Percentiles rank a stretch among this genome's conserved stretches.
phyloP scores from a whole-genome alignment of 64 coral and sea anemone species.

The Astreopora myriophthalma region DNA sequence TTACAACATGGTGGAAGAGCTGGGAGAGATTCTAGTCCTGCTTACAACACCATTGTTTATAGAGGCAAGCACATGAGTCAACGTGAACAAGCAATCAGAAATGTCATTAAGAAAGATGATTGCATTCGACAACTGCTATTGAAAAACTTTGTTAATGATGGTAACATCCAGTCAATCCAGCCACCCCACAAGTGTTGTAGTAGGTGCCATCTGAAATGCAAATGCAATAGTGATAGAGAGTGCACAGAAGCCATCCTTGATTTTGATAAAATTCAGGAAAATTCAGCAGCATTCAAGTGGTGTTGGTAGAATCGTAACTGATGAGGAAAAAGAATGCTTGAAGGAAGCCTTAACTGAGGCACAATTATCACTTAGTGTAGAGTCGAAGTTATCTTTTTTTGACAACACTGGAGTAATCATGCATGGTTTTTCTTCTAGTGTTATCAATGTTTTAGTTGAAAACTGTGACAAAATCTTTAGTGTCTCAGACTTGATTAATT shows the following conservation, averaged over 20 bases:
- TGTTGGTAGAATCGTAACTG: neutral
- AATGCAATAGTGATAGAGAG: slow-evolving; percentile 10
- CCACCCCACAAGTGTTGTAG: slow-evolving; percentile 63
- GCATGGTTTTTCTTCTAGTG: slow-evolving; percentile 37
- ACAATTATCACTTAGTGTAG: neutral
- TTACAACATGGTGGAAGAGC: slow-evolving; percentile 76
- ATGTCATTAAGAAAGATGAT: slow-evolving; percentile 34
- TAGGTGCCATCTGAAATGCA: slow-evolving; percentile 49
- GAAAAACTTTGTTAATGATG: slow-evolving; percentile 43
- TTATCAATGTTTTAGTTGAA: slow-evolving; percentile 18
- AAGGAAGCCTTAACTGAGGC: slow-evolving; percentile 4
- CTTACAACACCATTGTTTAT: slow-evolving; percentile 29
- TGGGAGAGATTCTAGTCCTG: slow-evolving; percentile 46
- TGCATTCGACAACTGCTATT: slow-evolving; percentile 58
- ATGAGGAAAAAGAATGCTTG: neutral
- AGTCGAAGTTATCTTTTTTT: slow-evolving; percentile 30
- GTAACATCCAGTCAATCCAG: neutral
- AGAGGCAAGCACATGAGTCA: slow-evolving; percentile 35
- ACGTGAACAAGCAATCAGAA: slow-evolving; percentile 31
- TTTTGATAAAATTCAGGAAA: too few relatives aligned
- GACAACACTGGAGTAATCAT: neutral
- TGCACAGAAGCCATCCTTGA: too few relatives aligned
- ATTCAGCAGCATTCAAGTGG: neutral
- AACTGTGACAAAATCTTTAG: slow-evolving; percentile 46
- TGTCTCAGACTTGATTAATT: slow-evolving; percentile 16